These are phyloP conservation scores for Loris lydekkerianus DNA, from an alignment of 2,797 vertebrate genomes.

Conservation along the genomic window DNA sequence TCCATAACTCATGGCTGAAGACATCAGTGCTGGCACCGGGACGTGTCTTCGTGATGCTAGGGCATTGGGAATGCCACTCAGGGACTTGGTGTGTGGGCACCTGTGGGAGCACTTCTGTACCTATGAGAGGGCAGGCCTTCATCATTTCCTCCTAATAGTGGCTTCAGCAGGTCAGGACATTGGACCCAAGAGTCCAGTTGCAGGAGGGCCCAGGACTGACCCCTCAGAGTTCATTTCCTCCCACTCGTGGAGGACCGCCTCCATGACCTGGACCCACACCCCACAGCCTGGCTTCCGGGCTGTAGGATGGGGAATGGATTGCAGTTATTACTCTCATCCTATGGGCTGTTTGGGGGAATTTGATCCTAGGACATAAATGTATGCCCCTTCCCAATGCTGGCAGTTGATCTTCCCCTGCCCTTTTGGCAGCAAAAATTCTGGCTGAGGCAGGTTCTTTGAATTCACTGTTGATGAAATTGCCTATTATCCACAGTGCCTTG, in stretches of 20 bases:
- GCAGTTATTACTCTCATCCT: not conserved
- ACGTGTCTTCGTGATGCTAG: not conserved
- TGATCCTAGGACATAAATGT: not conserved
- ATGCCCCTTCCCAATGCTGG: not conserved
- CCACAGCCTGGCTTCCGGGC: not conserved
- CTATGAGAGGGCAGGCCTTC: not conserved
- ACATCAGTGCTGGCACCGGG: not conserved
- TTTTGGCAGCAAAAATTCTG: slow-evolving; percentile 65
- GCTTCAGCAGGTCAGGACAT: slow-evolving; percentile 1
- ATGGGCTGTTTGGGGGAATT: slow-evolving; percentile 49
- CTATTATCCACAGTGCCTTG: slow-evolving; percentile 67
- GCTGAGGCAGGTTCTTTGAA: slow-evolving; percentile 56
- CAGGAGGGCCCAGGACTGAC: not conserved
- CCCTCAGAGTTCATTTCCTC: slow-evolving; percentile 42
- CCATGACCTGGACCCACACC: not conserved
- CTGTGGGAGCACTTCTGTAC: not conserved
- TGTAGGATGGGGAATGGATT: not conserved
- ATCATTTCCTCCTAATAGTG: not conserved
- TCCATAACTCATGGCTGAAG: slow-evolving; percentile 22
- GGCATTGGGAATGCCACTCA: not conserved
- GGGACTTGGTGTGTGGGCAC: not conserved
- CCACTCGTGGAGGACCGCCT: not conserved
- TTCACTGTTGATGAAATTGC: slow-evolving; percentile 75
- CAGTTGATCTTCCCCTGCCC: slow-evolving; percentile 1
- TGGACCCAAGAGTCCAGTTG: slow-evolving; percentile 13